phyloP scores from a whole-genome alignment of 2,888 invertebrate genomes.

The Macropis europaea region DNA sequence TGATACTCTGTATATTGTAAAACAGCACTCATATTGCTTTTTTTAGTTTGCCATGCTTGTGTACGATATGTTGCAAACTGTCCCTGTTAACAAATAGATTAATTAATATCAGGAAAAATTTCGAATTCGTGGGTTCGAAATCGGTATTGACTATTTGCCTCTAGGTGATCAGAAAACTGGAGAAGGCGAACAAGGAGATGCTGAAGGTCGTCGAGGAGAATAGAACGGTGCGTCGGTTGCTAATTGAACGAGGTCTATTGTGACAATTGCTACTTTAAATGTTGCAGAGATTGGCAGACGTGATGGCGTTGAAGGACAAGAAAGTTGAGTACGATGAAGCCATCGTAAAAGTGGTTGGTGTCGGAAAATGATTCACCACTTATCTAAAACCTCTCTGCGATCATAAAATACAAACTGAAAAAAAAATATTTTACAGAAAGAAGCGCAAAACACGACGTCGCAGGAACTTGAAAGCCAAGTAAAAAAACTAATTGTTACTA shows the following conservation, averaged over 20 bases:
- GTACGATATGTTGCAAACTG: too few relatives aligned
- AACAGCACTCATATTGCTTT: too few relatives aligned
- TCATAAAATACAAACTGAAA: background rate
- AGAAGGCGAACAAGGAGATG: conserved; percentile 70
- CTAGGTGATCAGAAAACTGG: conserved; percentile 71
- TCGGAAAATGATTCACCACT: background rate
- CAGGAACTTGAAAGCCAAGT: conserved; percentile 71
- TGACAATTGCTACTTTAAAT: background rate
- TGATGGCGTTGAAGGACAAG: conserved; percentile 70
- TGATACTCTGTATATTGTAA: too few relatives aligned
- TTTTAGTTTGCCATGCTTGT: background rate
- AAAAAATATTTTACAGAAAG: conserved; percentile 63
- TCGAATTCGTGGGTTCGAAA: background rate
- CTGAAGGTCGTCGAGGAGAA: conserved; percentile 65
- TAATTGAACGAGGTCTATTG: background rate
- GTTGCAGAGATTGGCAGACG: conserved; percentile 71
- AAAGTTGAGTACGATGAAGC: conserved; percentile 72
- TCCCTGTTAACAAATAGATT: background rate
- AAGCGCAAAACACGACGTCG: conserved; percentile 66
- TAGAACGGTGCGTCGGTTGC: conserved; percentile 64
- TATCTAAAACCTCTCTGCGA: too few relatives aligned
- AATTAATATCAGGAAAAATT: background rate
- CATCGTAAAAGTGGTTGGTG: conserved; percentile 71
- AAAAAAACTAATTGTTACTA: too few relatives aligned
- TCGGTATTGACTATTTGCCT: background rate